phyloP scores from a whole-genome alignment of 2,888 invertebrate species.

The Erebia aethiops region DNA sequence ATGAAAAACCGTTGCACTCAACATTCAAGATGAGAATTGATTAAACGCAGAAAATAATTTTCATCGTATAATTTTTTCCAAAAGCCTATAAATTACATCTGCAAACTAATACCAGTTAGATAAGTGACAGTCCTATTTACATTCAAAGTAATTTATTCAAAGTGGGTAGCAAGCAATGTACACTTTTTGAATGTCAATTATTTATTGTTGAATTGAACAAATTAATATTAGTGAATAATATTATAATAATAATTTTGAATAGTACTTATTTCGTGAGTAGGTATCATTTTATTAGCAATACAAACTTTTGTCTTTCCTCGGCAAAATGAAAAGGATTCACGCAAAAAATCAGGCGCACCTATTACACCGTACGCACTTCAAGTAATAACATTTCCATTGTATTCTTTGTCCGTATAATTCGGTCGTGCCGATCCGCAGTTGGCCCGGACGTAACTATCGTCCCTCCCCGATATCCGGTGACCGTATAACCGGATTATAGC shows the following conservation, averaged over 20 bases:
- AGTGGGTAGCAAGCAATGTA: too few relatives aligned
- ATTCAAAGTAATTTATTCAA: too few relatives aligned
- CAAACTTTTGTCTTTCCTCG: background rate
- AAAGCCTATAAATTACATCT: too few relatives aligned
- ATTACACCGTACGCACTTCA: background rate
- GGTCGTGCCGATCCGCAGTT: constrained; percentile 4
- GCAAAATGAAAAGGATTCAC: background rate
- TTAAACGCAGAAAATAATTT: too few relatives aligned
- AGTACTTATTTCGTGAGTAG: background rate
- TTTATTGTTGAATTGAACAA: too few relatives aligned
- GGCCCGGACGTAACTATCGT: constrained; percentile 16
- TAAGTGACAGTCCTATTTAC: too few relatives aligned
- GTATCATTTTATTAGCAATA: background rate
- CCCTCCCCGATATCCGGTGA: background rate
- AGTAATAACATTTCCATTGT: constrained; percentile 19
- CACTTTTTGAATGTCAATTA: too few relatives aligned
- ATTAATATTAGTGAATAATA: too few relatives aligned
- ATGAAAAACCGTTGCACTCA: too few relatives aligned
- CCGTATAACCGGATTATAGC: constrained; percentile 16
- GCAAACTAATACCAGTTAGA: too few relatives aligned
- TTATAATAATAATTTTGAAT: too few relatives aligned
- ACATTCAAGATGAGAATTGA: background rate
- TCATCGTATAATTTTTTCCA: too few relatives aligned
- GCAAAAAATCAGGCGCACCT: background rate
- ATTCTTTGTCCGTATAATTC: constrained; percentile 16